Base-by-base conservation (phyloP, 2,888 invertebrate species). In the Zelleria hepariella region DNA sequence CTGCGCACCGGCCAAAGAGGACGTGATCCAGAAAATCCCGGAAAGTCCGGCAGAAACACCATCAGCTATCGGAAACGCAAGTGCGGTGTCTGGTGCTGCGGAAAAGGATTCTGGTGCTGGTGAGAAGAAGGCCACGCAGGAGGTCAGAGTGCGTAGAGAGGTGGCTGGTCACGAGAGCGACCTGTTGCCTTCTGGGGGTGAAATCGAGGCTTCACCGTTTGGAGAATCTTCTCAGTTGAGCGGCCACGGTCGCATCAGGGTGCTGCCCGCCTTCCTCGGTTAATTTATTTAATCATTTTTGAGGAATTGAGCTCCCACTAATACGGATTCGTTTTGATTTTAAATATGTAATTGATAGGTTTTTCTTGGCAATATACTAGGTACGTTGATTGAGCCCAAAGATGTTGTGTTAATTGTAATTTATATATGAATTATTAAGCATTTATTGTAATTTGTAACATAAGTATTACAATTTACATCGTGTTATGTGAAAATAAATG, bases 41-140 rank as follows among this genome's bases (percentile, higher is more conserved):
- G 67, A 82, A 87, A 81, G 69, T 73, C 63, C 67, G 59, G 26
- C 10, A 47, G 82, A 73, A 85, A 88, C 74, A 87, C 88, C 77
- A 72, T 86, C 79, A 86, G 82, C 68, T 87, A 87, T 73, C 74
- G 82, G 72, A 78, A 79, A 70, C 77, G 76, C 73, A 72, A 80
- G 62, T 82, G 79, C 68, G 80, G 78, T 27, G 51, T 86, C 81
- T 84, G 86, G 82, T 86, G 86, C 75, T 86, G 80, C 66, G 86
- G 87, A 0, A 74, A 74, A 68, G 75, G 79, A 32, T 79, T 77
- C 67, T 80, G 82, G 75, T 79, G 80, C 70, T 67, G 71, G 77
- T 84, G 73, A 80, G 1, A 65, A 63, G 0, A 66, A 61, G 7
- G 65, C 32, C 32, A 15, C 62, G 1, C 65, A 64, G 0, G 65